Percentiles rank a stretch among this genome's conserved stretches.
These are phyloP conservation scores for Drosophila arawakana DNA, from an alignment of 1,140 invertebrate species.

Conservation along the genomic window DNA sequence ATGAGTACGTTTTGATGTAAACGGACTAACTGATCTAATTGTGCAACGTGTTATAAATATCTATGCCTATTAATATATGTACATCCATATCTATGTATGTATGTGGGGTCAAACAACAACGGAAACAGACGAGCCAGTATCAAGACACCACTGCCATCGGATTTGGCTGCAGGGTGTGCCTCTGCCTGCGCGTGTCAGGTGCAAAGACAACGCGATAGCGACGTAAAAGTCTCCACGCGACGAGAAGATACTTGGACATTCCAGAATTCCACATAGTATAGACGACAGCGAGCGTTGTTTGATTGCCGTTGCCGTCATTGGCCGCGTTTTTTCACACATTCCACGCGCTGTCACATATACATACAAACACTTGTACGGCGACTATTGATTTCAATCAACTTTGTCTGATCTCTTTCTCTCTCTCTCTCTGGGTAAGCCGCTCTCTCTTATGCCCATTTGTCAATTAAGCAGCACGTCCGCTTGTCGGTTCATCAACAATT, in stretches of 20 bases:
- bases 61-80: conserved; percentile 1
- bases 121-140: conserved; percentile 23
- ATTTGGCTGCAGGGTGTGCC: conserved; percentile 43
- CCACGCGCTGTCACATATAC: conserved; percentile 54
- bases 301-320: conserved; percentile 69
- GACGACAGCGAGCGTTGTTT: conserved; percentile 48
- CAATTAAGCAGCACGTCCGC: conserved; percentile 78
- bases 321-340: conserved; percentile 81
- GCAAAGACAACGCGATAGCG: conserved; percentile 39
- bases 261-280: conserved; percentile 72
- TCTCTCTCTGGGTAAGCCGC: conserved; percentile 31
- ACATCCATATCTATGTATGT: neutral
- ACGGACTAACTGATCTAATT: conserved; percentile 21
- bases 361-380: conserved; percentile 64
- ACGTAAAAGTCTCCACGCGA: conserved; percentile 42
- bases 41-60: conserved; percentile 29
- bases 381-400: conserved; percentile 82
- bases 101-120: conserved; percentile 12
- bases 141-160: conserved; percentile 23
- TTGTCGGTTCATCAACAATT: conserved; percentile 72
- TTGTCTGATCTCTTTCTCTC: conserved; percentile 27
- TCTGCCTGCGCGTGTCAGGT: conserved; percentile 57
- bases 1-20: conserved; percentile 5
- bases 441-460: conserved; percentile 67
- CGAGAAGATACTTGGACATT: conserved; percentile 63